A percentile compares a stretch with the other conserved stretches of the same genome.
Evolutionary conservation across 2,888 invertebrate species (phyloP).

Genomic region (Trissolcus japonicus): DNA sequence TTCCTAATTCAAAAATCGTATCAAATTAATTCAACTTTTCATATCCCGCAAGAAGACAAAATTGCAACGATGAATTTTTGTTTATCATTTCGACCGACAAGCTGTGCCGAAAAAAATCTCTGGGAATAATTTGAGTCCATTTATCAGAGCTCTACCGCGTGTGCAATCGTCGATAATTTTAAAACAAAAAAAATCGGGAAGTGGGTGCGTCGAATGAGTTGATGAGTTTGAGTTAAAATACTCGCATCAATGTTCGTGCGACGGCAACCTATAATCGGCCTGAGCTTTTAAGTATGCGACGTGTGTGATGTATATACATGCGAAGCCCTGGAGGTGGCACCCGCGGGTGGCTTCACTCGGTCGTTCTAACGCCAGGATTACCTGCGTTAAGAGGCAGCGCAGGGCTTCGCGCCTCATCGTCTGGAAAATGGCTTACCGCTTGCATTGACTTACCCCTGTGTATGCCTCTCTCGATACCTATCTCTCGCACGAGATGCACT

Average conservation of each 20-base stretch:
- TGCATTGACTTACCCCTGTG: slow-evolving; percentile 67
- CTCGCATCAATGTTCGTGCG: slow-evolving; percentile 49
- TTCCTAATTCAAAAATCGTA: too few species aligned
- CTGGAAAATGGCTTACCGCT: slow-evolving; percentile 77
- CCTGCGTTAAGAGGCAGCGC: slow-evolving; percentile 71
- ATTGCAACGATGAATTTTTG: not conserved
- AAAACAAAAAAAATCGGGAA: slow-evolving; percentile 31
- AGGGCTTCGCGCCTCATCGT: slow-evolving; percentile 76
- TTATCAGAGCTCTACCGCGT: slow-evolving; percentile 1
- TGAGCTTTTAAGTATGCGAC: slow-evolving; percentile 61
- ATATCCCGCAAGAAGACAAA: not conserved
- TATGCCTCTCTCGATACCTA: slow-evolving; percentile 62
- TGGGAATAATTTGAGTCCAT: slow-evolving; percentile 18
- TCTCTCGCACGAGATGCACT: slow-evolving; percentile 54
- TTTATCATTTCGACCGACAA: too few species aligned
- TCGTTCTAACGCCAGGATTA: slow-evolving; percentile 72
- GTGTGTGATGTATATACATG: slow-evolving; percentile 46
- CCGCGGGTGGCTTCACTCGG: slow-evolving; percentile 74
- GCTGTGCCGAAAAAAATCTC: not conserved
- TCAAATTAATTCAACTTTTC: too few species aligned
- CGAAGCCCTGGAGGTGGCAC: slow-evolving; percentile 69
- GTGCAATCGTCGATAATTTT: slow-evolving; percentile 17
- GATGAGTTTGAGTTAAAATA: slow-evolving; percentile 41
- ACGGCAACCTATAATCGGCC: slow-evolving; percentile 61
- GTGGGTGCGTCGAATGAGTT: slow-evolving; percentile 32